Evolutionary conservation across 2,113 vertebrate species (phyloP), one percentile per base, ranked within the genome.

Genomic region (Pluvialis apricaria): DNA sequence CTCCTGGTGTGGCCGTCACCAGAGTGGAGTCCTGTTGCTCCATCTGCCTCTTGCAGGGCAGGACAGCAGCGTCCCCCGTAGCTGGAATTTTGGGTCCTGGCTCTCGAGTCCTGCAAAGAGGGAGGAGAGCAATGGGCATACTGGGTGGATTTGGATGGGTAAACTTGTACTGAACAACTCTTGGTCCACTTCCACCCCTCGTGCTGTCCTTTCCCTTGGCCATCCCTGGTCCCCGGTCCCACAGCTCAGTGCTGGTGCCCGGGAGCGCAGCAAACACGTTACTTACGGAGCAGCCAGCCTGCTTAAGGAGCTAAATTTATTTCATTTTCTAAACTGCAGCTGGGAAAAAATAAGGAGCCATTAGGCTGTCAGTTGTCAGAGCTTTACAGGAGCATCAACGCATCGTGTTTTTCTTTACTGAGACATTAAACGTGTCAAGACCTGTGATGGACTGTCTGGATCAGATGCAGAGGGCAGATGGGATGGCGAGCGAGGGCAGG

Each of bases 311-410:
- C 61, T 93, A 93, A 97, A 92, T 86, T 96, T 97, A 96, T 94
- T 97, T 98, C 79, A 76, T 95, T 95, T 97, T 97, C 87, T n/a
- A 93, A 92, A 92, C 93, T 95, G 91, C 91, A 78, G 95, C 95
- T 94, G 86, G 94, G 95, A 92, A 94, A 88, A 97, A 97, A 96
- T 94, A 96, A 94, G 96, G 88, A 86, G 72, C 90, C 94, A 97
- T 98, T 96, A 97, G 91, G 87, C 96, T 95, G 85, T 96, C 94
- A 96, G 92, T 96, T 95, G 94, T 96, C 85, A 57, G 76, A 84
- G 92, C 69, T 97, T 96, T 96, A 83, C 82, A 79, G 95, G 91
- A 81, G 80, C 96, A 87, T 97, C 97, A 94, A 90, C 40, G 38
- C 94, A 88, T 96, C 86, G 55, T 90, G 86, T 71, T 91, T 95